These are phyloP conservation scores for Ceramica pisi DNA, from an alignment of 2,888 invertebrate genomes.

Conservation along the genomic window DNA sequence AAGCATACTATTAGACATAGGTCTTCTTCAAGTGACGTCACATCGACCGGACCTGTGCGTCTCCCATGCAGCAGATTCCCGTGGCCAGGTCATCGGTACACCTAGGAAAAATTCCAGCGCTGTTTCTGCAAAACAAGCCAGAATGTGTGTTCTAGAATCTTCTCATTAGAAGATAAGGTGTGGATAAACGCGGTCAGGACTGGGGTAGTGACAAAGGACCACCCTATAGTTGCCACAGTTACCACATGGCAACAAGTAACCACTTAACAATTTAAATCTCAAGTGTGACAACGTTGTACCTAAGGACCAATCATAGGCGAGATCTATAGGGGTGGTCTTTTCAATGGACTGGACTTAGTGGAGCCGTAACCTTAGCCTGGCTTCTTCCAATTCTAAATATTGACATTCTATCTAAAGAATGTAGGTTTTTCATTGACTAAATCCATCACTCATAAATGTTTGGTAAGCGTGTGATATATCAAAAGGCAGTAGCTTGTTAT, in stretches of 20 bases:
- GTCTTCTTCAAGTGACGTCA: no score
- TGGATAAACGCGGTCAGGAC: background rate
- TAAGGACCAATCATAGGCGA: background rate
- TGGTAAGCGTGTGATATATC: slow-evolving; percentile 44
- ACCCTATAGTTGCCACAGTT: background rate
- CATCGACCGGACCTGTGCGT: no score
- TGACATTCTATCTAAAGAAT: background rate
- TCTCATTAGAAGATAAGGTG: background rate
- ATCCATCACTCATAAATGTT: slow-evolving; percentile 36
- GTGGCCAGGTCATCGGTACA: no score
- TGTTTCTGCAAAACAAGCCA: no score
- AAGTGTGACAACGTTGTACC: background rate
- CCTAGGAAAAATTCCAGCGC: no score
- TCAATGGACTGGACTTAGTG: background rate
- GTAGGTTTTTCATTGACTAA: background rate
- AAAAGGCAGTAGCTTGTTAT: slow-evolving; percentile 58
- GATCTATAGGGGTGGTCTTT: background rate
- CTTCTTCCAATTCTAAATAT: background rate
- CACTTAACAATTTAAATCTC: background rate
- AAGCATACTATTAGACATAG: no score
- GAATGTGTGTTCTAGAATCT: background rate
- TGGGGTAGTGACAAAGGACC: background rate
- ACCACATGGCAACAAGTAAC: background rate
- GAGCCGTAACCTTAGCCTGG: no score
- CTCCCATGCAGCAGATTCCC: no score